A percentile compares a stretch with the other conserved stretches of the same genome.
These are phyloP conservation scores for Mizuhopecten yessoensis DNA, from an alignment of 1,140 invertebrate genomes.

Conservation along the genomic window DNA sequence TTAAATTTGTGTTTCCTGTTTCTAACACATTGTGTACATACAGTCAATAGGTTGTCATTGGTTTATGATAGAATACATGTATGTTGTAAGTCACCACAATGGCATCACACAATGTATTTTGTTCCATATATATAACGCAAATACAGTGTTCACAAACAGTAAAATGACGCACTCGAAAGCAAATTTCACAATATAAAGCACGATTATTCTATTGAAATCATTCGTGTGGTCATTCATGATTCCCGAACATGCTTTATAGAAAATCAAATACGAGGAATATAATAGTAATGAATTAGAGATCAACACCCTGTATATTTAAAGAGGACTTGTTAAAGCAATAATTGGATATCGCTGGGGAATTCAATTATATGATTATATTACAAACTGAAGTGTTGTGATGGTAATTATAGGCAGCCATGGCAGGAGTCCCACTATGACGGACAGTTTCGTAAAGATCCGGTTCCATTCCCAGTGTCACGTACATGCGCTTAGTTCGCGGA, in stretches of 20 bases:
- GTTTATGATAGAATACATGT: too few species aligned
- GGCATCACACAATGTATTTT: background rate
- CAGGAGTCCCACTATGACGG: background rate
- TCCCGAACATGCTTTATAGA: background rate
- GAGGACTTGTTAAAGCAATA: background rate
- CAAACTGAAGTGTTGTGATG: constrained; percentile 4
- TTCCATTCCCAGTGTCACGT: too few species aligned
- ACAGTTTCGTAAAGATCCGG: too few species aligned
- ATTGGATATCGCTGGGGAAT: background rate
- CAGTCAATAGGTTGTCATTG: background rate
- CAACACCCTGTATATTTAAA: background rate
- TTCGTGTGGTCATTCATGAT: background rate
- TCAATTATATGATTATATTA: background rate
- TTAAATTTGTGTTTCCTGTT: too few species aligned
- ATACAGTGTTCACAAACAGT: background rate
- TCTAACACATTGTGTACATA: background rate
- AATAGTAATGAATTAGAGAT: background rate
- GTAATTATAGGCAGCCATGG: background rate
- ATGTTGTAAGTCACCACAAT: too few species aligned
- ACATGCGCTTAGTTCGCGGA: too few species aligned
- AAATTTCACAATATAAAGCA: background rate
- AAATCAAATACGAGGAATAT: background rate
- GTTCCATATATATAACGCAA: background rate
- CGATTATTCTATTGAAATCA: background rate
- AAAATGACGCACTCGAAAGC: background rate